Evolutionary conservation across 2,113 vertebrate genomes (phyloP), one percentile per base, ranked within the genome.

Genomic region (Lepus timidus): DNA sequence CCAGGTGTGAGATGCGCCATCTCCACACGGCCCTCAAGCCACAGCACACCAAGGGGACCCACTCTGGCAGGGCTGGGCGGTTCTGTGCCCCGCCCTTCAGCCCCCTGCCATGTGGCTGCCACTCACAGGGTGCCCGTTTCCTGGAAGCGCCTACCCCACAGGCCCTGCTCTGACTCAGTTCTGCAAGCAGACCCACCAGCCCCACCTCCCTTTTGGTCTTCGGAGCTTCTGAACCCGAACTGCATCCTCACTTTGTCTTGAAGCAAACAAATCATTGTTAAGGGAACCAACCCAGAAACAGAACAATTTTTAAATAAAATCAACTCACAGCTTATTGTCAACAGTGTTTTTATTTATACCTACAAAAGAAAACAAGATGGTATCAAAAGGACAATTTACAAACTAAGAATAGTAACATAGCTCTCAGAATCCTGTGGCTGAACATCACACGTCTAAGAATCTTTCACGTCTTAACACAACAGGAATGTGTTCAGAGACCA

Each of bases 351-450:
- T 98, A 98, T 98, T 98, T 98, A 98, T 98, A 98, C 98, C 98
- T 98, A 98, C 98, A 98, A 98, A 98, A 98, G 98, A 98, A 98
- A 98, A 98, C 98, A 98, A 98, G 98, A 98, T 98, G 98, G 98
- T 98, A 98, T 98, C 98, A 98, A 98, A 98, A 98, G 97, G 98
- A 98, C 98, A 98, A 98, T 98, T 98, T 98, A 98, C 98, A 98
- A 98, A 98, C 98, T 98, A 98, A 98, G 97, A 98, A 98, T 96
- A 98, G 97, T 98, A 98, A 98, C 98, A 98, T 93, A 97, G 98
- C 98, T 98, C 97, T 98, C 98, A 98, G 97, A 98, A 98, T 98
- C 98, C 97, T 98, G 98, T 97, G 98, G 95, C 98, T 98, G 97
- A 97, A 98, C 98, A 98, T 95, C 97, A 98, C 96, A 97, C 97